Evolutionary conservation across 2,113 vertebrate species (phyloP).

Genomic region (Fregata magnificens): DNA sequence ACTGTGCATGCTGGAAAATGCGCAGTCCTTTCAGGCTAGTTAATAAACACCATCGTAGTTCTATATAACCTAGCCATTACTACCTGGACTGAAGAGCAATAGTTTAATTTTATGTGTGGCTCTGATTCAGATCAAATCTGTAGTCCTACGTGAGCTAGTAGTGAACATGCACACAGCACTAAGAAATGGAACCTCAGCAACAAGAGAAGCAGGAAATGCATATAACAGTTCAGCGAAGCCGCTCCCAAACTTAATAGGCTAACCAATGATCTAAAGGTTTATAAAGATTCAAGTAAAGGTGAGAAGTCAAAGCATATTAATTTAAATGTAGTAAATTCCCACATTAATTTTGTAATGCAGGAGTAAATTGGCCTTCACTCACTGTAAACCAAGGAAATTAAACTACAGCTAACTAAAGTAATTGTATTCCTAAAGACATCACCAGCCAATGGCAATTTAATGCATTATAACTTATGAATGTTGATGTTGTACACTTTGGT

Average conservation of each 20-base stretch:
- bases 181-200: neutral
- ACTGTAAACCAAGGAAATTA: conserved; percentile 42
- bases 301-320: neutral
- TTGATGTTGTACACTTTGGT: conserved; percentile 37
- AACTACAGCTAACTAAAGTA: conserved; percentile 2
- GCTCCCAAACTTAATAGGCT: neutral
- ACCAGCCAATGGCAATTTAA: conserved; percentile 37
- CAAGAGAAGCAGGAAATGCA: conserved; percentile 10
- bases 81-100: neutral
- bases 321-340: neutral
- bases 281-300: neutral
- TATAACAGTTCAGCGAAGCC: neutral
- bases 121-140: neutral
- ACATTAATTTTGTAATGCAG: neutral
- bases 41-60: neutral
- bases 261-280: neutral
- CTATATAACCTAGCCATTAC: neutral
- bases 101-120: neutral
- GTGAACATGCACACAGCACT: neutral
- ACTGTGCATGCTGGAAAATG: neutral
- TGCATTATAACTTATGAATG: conserved; percentile 36
- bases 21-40: neutral
- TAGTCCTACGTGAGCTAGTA: neutral
- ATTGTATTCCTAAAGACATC: conserved; percentile 36
- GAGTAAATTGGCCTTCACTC: conserved; percentile 3